Base-by-base conservation (phyloP, 2,797 vertebrate species). In the Selene dorsalis region DNA sequence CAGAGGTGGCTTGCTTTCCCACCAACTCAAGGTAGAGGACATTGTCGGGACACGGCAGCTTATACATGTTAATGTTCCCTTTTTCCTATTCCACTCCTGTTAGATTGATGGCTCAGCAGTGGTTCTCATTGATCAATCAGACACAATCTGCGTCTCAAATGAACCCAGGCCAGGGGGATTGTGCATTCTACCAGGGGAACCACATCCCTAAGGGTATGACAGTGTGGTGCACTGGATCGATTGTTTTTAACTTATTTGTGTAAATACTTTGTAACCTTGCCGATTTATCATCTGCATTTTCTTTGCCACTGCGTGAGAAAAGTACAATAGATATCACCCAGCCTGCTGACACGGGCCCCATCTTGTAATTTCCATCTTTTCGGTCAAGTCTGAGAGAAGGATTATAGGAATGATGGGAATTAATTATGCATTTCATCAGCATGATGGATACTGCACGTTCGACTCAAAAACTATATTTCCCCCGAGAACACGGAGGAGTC, bases 111-210 rank as follows among this genome's bases (percentile, higher is more conserved):
- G 91, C 93, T 94, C 92, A 90, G 92, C 93, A 92, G 83, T 82
- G 89, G 75, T 91, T 88, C 92, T 92, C 93, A 94, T 94, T 94
- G 93, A 95, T 95, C 93, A 94, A 92, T 93, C 93, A 92, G 94
- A 94, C 92, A 91, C 94, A 93, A 93, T 94, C 93, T 94, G 94
- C 90, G 90, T 94, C 92, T 93, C 75, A 89, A 91, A 93, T 94
- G 92, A 94, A 93, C 88, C 92, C 76, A 16, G 86, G 88, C 91
- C 89, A 75, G 69, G 57, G 79, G 91, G 88, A 90, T 94, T 93
- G 90, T 92, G 92, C 90, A 93, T 94, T 94, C 92, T 93, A 93
- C 84, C 85, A 77, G 69, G 88, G 90, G 88, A 91, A 78, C 85
- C 81, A 64, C 85, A 48, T 93, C 90, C 89, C 90, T 60, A 76